A percentile compares a stretch with the other conserved stretches of the same genome.
Conservation (phyloP, 2,113 vertebrate species). For the Vulpes ferrilata region DNA sequence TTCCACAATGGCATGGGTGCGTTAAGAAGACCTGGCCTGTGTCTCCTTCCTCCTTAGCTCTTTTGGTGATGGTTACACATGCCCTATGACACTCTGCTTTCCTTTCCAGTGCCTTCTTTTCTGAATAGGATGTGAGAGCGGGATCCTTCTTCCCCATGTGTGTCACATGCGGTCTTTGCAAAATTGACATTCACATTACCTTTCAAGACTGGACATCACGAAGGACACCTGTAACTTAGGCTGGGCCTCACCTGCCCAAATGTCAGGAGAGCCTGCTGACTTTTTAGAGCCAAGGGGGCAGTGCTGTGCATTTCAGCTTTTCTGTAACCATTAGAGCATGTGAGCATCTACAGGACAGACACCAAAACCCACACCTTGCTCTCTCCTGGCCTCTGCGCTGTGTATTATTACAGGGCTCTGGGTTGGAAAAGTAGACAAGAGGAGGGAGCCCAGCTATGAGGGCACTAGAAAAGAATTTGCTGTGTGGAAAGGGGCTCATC, state of each 20-base stretch:
- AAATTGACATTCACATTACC: background rate
- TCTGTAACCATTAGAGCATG: background rate
- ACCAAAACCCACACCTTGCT: background rate
- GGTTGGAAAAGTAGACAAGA: background rate
- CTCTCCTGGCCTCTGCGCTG: background rate
- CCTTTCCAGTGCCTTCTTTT: background rate
- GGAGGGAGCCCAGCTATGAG: background rate
- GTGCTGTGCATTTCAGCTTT: background rate
- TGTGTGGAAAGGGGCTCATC: background rate
- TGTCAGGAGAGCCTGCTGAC: background rate
- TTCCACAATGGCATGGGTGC: background rate
- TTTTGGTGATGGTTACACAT: background rate
- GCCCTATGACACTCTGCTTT: background rate
- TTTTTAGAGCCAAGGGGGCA: background rate
- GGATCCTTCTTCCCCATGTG: background rate
- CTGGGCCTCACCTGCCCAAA: background rate
- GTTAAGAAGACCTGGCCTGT: background rate
- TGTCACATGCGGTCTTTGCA: background rate
- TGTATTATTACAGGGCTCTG: background rate
- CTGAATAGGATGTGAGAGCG: background rate
- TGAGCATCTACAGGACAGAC: background rate
- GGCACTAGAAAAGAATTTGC: background rate
- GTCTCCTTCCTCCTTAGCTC: background rate
- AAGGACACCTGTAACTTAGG: background rate
- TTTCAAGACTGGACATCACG: background rate